Conservation (phyloP, 2,888 invertebrate genomes). For the Morpho helenor region DNA sequence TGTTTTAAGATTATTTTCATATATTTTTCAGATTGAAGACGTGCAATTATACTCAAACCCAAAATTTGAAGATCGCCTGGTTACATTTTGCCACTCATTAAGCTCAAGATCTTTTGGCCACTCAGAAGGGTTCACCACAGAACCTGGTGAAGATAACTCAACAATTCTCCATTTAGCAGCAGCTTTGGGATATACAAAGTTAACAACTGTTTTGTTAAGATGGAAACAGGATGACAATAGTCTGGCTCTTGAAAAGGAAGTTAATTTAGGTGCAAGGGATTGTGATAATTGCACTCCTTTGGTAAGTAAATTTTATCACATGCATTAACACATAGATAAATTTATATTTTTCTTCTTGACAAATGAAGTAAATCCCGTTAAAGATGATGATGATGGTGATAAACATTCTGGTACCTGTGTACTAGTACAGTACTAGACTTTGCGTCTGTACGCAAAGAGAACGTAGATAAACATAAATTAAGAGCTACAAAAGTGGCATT, state of each 20-base stretch:
- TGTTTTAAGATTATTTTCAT: background rate
- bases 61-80: constrained; percentile 92
- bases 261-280: constrained; percentile 94
- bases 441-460: too few relatives aligned
- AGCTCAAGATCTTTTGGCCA: constrained; percentile 70
- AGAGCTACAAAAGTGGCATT: too few relatives aligned
- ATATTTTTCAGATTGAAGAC: constrained; percentile 75
- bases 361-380: too few relatives aligned
- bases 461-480: too few relatives aligned
- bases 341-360: too few relatives aligned
- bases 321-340: constrained; percentile 2
- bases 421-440: too few relatives aligned
- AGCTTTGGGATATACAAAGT: constrained; percentile 91
- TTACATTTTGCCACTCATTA: constrained; percentile 89
- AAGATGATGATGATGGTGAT: too few relatives aligned
- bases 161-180: constrained; percentile 94
- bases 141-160: constrained; percentile 74
- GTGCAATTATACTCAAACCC: constrained; percentile 81
- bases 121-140: constrained; percentile 79
- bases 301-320: constrained; percentile 68
- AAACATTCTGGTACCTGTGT: too few relatives aligned
- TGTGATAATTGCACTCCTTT: constrained; percentile 94
- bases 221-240: constrained; percentile 95
- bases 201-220: constrained; percentile 90
- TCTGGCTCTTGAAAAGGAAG: constrained; percentile 91